Evolutionary conservation across 1,140 invertebrate species (phyloP).

Genomic region (Halesus radiatus): DNA sequence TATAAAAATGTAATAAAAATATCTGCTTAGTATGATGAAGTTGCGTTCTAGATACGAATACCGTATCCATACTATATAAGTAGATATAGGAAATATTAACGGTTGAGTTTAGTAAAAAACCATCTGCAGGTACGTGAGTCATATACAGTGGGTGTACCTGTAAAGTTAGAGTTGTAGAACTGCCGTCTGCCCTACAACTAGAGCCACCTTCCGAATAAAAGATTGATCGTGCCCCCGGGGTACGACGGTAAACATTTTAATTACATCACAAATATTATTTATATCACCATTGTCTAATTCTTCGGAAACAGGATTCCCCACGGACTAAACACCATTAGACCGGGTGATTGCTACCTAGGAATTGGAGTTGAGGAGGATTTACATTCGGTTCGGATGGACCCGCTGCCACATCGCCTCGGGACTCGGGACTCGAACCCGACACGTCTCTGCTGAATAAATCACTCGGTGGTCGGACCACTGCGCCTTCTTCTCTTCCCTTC

Average conservation of each 20-base stretch:
- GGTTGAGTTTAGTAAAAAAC: too few relatives aligned
- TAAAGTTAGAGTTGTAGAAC: too few relatives aligned
- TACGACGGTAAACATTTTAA: constrained; percentile 38
- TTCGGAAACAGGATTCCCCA: constrained; percentile 33
- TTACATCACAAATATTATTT: constrained; percentile 44
- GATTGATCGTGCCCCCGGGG: constrained; percentile 26
- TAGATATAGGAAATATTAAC: too few relatives aligned
- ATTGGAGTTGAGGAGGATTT: not conserved
- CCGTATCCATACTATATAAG: too few relatives aligned
- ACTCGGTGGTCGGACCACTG: constrained; percentile 11
- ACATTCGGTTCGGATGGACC: not conserved
- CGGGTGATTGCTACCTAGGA: constrained; percentile 36
- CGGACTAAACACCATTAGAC: constrained; percentile 27
- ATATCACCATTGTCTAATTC: constrained; percentile 43
- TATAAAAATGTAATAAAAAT: too few relatives aligned
- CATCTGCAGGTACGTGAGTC: too few relatives aligned
- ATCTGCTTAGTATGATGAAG: too few relatives aligned
- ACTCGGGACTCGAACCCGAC: not conserved
- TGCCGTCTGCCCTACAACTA: too few relatives aligned
- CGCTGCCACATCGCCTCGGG: constrained; percentile 5
- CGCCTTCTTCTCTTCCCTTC: not conserved
- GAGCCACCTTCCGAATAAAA: constrained; percentile 16
- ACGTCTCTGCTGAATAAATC: constrained; percentile 24
- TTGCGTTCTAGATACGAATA: too few relatives aligned
- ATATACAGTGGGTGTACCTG: too few relatives aligned